Evolutionary conservation across 2,888 invertebrate species (phyloP).

Genomic region (Apamea monoglypha): DNA sequence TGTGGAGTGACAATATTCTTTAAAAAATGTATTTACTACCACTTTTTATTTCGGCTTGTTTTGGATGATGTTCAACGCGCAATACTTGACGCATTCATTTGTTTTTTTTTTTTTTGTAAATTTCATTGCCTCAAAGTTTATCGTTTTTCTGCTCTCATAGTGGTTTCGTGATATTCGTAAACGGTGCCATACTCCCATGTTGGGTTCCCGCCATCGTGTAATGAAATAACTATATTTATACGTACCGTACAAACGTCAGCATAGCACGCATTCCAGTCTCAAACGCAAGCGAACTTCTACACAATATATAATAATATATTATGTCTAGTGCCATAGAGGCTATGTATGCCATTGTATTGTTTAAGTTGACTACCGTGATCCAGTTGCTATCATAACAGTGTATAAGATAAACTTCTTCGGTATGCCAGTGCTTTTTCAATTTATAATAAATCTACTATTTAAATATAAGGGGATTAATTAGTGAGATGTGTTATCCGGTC

Average conservation of each 20-base stretch:
- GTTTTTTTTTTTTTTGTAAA: neutral
- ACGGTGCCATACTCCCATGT: neutral
- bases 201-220: neutral
- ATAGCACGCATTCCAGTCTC: slow-evolving; percentile 10
- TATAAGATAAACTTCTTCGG: neutral
- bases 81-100: neutral
- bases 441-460: neutral
- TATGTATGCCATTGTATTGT: slow-evolving; percentile 26
- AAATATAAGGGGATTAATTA: neutral
- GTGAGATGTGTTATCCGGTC: neutral
- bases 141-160: neutral
- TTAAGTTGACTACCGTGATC: slow-evolving; percentile 15
- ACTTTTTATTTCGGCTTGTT: neutral
- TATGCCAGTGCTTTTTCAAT: neutral
- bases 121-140: neutral
- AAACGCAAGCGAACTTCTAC: neutral
- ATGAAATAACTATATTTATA: neutral
- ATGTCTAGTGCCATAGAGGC: slow-evolving; percentile 9
- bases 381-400: no score
- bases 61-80: neutral
- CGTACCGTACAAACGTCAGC: neutral
- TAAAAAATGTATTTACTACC: no score
- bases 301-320: slow-evolving; percentile 17
- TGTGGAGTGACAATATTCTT: neutral
- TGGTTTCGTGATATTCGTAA: neutral